Evolutionary conservation across 1,140 invertebrate genomes (phyloP).

Genomic region (Nephotettix cincticeps): DNA sequence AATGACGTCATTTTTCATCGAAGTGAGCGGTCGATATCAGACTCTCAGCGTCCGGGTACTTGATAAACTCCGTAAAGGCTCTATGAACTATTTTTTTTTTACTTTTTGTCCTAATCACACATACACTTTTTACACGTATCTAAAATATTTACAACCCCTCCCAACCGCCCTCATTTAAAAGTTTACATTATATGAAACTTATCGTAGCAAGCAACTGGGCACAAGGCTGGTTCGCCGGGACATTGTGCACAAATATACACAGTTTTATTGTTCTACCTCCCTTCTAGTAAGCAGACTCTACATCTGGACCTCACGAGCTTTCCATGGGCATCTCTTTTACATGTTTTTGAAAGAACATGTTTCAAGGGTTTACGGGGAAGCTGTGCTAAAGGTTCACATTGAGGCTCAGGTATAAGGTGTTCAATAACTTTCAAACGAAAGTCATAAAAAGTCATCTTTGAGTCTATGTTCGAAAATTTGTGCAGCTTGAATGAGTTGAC

Average conservation of each 20-base stretch:
- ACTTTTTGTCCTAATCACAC: too few relatives aligned
- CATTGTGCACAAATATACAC: background rate
- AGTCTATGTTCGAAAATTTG: background rate
- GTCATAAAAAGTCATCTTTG: background rate
- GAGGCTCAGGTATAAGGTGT: background rate
- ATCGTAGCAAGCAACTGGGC: background rate
- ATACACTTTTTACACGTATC: too few relatives aligned
- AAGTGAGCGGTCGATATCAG: too few relatives aligned
- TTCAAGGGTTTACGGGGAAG: background rate
- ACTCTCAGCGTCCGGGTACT: too few relatives aligned
- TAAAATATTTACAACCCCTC: too few relatives aligned
- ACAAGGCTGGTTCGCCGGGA: background rate
- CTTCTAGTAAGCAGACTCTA: too few relatives aligned
- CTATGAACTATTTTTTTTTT: too few relatives aligned
- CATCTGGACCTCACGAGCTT: background rate
- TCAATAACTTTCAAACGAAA: background rate
- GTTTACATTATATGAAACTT: background rate
- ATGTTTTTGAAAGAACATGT: background rate
- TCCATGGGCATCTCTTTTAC: background rate
- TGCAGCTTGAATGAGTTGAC: conserved; percentile 10
- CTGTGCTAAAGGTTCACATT: background rate
- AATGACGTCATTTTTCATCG: too few relatives aligned
- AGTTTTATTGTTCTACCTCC: too few relatives aligned
- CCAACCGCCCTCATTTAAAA: too few relatives aligned
- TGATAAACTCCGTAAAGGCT: too few relatives aligned